Base-by-base conservation (phyloP, 2,113 vertebrate species). In the Damaliscus lunatus region DNA sequence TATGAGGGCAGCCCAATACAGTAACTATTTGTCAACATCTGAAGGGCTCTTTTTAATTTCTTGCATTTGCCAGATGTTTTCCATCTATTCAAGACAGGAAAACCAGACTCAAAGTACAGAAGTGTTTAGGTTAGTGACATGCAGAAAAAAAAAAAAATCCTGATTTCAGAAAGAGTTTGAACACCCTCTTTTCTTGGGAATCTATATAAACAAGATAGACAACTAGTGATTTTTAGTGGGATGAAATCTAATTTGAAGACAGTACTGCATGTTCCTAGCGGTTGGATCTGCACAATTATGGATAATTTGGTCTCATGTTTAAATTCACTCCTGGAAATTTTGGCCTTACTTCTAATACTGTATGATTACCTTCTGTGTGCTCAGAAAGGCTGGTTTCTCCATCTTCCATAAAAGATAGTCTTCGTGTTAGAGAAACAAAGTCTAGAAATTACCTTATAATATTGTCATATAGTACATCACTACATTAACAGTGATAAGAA, bases 231-330 rank as follows among this genome's bases (percentile, higher is more conserved):
- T 52, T 85, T 21, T 31, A 40, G 16, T n/a, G 55, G 31, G 9
- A 55, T 71, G n/a, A 96, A 91, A 86, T 55, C 40, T 50, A n/a
- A 67, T 90, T 71, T 94, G 78, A 92, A 94, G 25, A 91, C n/a
- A 25, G 4, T 55, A 36, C 6, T n/a, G 33, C 10, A 1, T 77
- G 43, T 57, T 40, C 19, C 46, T 40, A 88, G 23, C 17, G 43
- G 55, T 4, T 59, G 43, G 8, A 64, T 83, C 62, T 13, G 60
- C 10, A 11, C 13, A 4, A 21, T 27, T 19, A 27, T 43, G n/a
- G 25, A 60, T 74, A n/a, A 12, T 94, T 90, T 64, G 14, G 10
- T 36, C 21, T 82, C 46, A 13, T 52, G 43, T 59, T 36, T 55
- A 33, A 29, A 80, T 80, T 43, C 14, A 59, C 40, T 59, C 13